Evolutionary conservation across 2,888 invertebrate genomes (phyloP).

Genomic region (Apamea crenata): DNA sequence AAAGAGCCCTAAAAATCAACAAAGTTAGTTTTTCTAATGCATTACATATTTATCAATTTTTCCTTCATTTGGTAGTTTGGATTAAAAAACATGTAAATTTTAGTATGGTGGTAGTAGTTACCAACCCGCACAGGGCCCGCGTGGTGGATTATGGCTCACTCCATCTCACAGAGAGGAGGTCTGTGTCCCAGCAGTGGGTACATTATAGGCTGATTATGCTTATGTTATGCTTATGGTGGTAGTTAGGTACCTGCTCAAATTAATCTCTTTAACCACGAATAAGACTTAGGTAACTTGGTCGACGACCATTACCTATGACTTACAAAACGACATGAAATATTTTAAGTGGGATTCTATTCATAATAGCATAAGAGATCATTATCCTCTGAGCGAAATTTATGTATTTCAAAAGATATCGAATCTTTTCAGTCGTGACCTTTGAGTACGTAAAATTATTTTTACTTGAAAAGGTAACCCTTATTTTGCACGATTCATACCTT

Average conservation of each 20-base stretch:
- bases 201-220: too few relatives aligned
- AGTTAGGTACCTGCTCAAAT: not conserved
- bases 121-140: too few relatives aligned
- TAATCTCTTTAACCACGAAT: not conserved
- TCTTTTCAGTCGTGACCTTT: slow-evolving; percentile 8
- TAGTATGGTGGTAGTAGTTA: too few relatives aligned
- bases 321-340: not conserved
- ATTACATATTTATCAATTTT: too few relatives aligned
- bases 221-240: too few relatives aligned
- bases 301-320: not conserved
- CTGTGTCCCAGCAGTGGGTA: too few relatives aligned
- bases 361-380: not conserved
- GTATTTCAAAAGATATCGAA: slow-evolving; percentile 11
- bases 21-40: too few relatives aligned
- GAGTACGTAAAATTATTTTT: slow-evolving; percentile 1
- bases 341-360: not conserved
- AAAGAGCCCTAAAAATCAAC: not conserved
- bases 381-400: not conserved
- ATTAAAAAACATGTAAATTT: not conserved
- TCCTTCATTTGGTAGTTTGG: too few relatives aligned
- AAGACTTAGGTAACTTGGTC: not conserved
- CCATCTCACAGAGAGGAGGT: too few relatives aligned
- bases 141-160: too few relatives aligned
- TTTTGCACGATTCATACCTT: too few relatives aligned
- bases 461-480: slow-evolving; percentile 7